Conservation (phyloP, 2,888 invertebrate genomes). For the Uloborus plumipes region DNA sequence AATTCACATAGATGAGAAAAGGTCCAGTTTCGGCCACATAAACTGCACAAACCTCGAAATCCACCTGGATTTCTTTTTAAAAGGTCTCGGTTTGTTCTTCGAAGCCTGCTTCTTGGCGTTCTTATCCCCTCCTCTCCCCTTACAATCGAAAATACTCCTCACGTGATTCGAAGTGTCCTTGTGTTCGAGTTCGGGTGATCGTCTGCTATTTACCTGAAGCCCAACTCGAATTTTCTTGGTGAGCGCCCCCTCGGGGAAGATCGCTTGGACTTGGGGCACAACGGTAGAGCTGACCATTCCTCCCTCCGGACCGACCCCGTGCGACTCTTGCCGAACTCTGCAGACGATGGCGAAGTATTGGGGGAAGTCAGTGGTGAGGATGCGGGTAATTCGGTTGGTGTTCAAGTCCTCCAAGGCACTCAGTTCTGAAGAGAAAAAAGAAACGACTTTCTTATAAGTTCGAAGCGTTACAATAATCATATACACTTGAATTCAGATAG, state of each 20-base stretch:
- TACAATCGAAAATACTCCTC: neutral
- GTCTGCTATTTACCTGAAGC: constrained; percentile 85
- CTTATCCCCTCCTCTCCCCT: neutral
- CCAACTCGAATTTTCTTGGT: constrained; percentile 99
- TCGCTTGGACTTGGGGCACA: constrained; percentile 98
- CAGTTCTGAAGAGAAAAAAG: constrained; percentile 75
- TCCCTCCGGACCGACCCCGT: constrained; percentile 99
- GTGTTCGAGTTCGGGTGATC: constrained; percentile 5
- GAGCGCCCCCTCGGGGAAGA: constrained; percentile 98
- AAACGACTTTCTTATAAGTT: neutral
- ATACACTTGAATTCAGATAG: neutral
- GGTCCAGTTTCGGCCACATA: constrained; percentile 54
- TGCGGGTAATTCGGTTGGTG: constrained; percentile 90
- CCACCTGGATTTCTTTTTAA: constrained; percentile 45
- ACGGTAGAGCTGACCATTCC: constrained; percentile 99
- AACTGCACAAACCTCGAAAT: constrained; percentile 43
- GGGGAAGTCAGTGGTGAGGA: constrained; percentile 98
- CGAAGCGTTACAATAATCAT: neutral
- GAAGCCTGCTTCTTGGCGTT: neutral
- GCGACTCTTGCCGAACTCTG: constrained; percentile 96
- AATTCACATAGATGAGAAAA: constrained; percentile 58
- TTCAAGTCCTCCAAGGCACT: constrained; percentile 85
- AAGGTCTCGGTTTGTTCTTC: constrained; percentile 13
- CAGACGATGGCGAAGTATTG: constrained; percentile 99
- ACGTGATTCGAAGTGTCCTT: constrained; percentile 22